phyloP scores from a whole-genome alignment of 2,113 vertebrate genomes.

The Daboia siamensis region DNA sequence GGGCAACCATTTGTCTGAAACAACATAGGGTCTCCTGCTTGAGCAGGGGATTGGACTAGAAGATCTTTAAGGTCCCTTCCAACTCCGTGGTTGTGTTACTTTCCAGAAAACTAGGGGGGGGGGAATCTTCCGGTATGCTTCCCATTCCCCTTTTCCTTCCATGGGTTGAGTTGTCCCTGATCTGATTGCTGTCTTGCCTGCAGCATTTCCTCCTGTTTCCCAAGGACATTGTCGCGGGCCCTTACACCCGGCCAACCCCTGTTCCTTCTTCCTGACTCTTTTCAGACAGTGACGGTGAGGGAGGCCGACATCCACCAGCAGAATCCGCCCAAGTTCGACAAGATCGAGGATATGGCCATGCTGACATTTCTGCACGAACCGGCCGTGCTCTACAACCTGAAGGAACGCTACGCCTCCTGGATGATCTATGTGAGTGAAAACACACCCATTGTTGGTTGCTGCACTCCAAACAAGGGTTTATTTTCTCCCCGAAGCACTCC shows the following conservation, averaged over 20 bases:
- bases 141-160: not conserved
- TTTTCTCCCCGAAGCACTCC: not conserved
- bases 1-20: too few relatives aligned
- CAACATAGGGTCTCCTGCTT: too few relatives aligned
- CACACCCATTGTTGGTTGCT: too few relatives aligned
- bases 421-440: conserved; percentile 86
- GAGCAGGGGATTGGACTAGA: too few relatives aligned
- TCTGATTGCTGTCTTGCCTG: not conserved
- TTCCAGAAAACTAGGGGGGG: not conserved
- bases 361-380: conserved; percentile 81
- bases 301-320: conserved; percentile 75
- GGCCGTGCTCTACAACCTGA: conserved; percentile 81
- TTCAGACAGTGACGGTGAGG: conserved; percentile 72
- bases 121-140: not conserved
- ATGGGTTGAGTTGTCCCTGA: not conserved
- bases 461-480: not conserved
- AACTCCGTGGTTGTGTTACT: not conserved
- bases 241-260: not conserved
- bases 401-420: conserved; percentile 88
- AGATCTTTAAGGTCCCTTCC: too few relatives aligned
- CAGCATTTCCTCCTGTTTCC: not conserved
- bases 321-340: conserved; percentile 83
- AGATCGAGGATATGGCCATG: conserved; percentile 85
- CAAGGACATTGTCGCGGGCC: not conserved
- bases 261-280: not conserved